A percentile compares a stretch with the other conserved stretches of the same genome.
Conservation (phyloP, 2,797 vertebrate species). For the Leptodactylus fallax region DNA sequence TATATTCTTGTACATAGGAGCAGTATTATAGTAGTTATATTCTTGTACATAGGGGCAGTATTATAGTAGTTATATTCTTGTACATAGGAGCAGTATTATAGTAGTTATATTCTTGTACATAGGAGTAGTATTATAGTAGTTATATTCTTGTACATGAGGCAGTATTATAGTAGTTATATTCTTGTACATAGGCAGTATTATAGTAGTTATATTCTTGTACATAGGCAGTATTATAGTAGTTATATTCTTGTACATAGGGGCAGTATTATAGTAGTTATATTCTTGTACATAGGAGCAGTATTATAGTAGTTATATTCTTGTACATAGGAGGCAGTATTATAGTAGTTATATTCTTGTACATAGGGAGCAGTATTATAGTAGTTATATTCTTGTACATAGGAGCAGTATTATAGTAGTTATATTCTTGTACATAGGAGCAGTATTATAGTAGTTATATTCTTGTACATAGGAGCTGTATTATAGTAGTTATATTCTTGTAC, state of each 20-base stretch:
- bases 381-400: neutral
- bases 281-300: constrained; percentile 10
- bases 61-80: constrained; percentile 3
- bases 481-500: constrained; percentile 3
- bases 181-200: constrained; percentile 6
- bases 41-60: neutral
- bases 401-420: neutral
- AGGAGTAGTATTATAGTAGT: constrained; percentile 5
- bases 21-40: constrained; percentile 5
- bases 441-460: constrained; percentile 4
- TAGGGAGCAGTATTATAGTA: constrained; percentile 4
- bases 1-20: constrained; percentile 2
- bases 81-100: neutral
- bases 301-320: constrained; percentile 12
- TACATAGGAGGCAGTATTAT: neutral
- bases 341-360: constrained; percentile 12
- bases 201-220: constrained; percentile 4
- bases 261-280: constrained; percentile 9
- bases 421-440: neutral
- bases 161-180: constrained; percentile 13
- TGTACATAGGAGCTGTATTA: neutral
- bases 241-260: constrained; percentile 5
- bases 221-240: neutral
- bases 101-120: constrained; percentile 7
- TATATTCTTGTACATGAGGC: neutral